Conservation (phyloP, 2,888 invertebrate genomes). For the Matsumyia berberina region DNA sequence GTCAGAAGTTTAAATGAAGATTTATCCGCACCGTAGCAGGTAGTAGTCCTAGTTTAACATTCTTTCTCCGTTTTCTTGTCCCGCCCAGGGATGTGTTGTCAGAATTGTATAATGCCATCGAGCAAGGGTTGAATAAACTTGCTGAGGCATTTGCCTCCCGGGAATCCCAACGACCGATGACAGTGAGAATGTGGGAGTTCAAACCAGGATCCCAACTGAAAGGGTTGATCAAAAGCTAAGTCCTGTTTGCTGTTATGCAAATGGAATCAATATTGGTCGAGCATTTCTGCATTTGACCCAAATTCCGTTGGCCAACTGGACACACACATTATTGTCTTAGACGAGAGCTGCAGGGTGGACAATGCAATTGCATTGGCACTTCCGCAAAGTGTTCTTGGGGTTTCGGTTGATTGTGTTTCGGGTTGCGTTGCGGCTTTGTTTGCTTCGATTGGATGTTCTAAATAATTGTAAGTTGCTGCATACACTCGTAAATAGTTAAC, state of each 20-base stretch:
- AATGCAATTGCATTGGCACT: constrained; percentile 50
- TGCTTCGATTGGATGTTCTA: constrained; percentile 53
- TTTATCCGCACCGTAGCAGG: constrained; percentile 44
- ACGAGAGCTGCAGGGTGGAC: neutral
- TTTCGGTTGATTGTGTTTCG: constrained; percentile 50
- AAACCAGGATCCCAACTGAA: constrained; percentile 14
- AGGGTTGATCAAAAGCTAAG: constrained; percentile 58
- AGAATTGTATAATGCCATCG: neutral
- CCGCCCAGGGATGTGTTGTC: constrained; percentile 6
- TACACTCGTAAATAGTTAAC: constrained; percentile 58
- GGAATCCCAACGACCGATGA: neutral
- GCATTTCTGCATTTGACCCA: constrained; percentile 49
- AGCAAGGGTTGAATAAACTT: constrained; percentile 31
- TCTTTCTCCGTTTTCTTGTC: neutral
- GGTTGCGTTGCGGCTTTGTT: constrained; percentile 39
- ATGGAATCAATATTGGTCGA: constrained; percentile 63
- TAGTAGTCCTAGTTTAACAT: constrained; percentile 1
- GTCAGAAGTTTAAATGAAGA: constrained; percentile 54
- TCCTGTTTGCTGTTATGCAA: constrained; percentile 62
- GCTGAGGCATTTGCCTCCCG: neutral
- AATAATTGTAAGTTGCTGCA: constrained; percentile 61
- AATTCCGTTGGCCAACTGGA: constrained; percentile 38
- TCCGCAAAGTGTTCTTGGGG: constrained; percentile 51
- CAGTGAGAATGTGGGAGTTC: neutral
- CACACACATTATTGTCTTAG: constrained; percentile 47